Evolutionary conservation across 2,113 vertebrate genomes (phyloP), one percentile per base, ranked within the genome.

Genomic region (Xiphias gladius): DNA sequence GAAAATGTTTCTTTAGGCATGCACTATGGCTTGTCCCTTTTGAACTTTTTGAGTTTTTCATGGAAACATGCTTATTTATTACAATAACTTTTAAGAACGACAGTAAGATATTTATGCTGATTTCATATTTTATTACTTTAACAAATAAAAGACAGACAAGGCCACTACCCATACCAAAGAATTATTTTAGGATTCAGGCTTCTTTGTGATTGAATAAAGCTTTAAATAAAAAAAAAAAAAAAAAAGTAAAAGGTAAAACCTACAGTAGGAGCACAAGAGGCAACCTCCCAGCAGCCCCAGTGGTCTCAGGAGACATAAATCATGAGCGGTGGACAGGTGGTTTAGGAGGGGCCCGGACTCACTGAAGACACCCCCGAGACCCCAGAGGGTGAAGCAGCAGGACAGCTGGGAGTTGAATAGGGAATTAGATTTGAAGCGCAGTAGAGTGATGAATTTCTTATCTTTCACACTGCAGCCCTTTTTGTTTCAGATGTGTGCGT

Each of bases 331-430:
- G 87, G 89, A 91, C 89, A 89, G 89, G 92, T 91, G 88, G 78
- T 85, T 84, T 79, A 86, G 86, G 87, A 86, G 81, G 77, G 79
- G 87, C 64, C 81, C 22, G 83, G 76, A 77, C 84, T 78, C 68
- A 10, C 74, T 92, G 80, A 92, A 88, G 88, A 91, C 83, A 22
- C 92, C 84, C 86, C 68, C n/a, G 89, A 82, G 90, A 90, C 88
- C 43, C 68, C 20, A 54, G 79, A 37, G 62, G 64, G 78, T 39
- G 6, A 24, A 61, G 81, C 76, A 73, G 84, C 73, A 84, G 85
- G 86, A 86, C 81, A 88, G 85, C 88, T 90, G 80, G 83, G 80
- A 83, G 80, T 61, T 71, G 73, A 83, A 59, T 39, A 72, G 76
- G 83, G 67, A 84, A 89, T 86, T 76, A 81, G 80, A 89, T 88